A percentile compares a stretch with the other conserved stretches of the same genome.
These are phyloP conservation scores for Aleiodes testaceus DNA, from an alignment of 2,888 invertebrate species.

Conservation along the genomic window DNA sequence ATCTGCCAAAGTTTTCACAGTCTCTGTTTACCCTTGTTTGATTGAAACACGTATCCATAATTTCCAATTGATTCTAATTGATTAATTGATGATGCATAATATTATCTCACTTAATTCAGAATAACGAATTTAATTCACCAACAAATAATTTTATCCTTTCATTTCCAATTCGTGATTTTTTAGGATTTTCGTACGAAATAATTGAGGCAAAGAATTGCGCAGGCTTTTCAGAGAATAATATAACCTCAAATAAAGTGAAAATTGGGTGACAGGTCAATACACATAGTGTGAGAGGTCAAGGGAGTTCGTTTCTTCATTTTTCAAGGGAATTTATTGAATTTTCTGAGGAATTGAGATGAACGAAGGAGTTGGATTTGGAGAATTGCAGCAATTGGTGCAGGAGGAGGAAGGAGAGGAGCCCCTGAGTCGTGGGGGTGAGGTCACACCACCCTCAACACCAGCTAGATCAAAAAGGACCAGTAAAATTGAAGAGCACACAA, in stretches of 20 bases:
- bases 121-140: too few species aligned
- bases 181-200: background rate
- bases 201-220: conserved; percentile 10
- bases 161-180: too few species aligned
- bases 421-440: conserved; percentile 67
- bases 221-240: background rate
- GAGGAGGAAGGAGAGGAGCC: conserved; percentile 72
- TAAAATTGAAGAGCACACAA: conserved; percentile 65
- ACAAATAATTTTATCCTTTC: too few species aligned
- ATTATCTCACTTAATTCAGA: too few species aligned
- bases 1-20: conserved; percentile 39
- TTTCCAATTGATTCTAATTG: background rate
- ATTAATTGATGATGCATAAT: too few species aligned
- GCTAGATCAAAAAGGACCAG: conserved; percentile 63
- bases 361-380: conserved; percentile 70
- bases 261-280: conserved; percentile 8
- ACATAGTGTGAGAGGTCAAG: too few species aligned
- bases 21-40: background rate
- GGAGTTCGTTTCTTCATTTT: background rate
- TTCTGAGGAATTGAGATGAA: conserved; percentile 60
- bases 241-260: conserved; percentile 14
- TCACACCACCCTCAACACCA: conserved; percentile 72
- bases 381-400: conserved; percentile 72
- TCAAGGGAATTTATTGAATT: background rate
- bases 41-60: background rate